Evolutionary conservation across 2,888 invertebrate species (phyloP).

Genomic region (Acrobasis repandana): DNA sequence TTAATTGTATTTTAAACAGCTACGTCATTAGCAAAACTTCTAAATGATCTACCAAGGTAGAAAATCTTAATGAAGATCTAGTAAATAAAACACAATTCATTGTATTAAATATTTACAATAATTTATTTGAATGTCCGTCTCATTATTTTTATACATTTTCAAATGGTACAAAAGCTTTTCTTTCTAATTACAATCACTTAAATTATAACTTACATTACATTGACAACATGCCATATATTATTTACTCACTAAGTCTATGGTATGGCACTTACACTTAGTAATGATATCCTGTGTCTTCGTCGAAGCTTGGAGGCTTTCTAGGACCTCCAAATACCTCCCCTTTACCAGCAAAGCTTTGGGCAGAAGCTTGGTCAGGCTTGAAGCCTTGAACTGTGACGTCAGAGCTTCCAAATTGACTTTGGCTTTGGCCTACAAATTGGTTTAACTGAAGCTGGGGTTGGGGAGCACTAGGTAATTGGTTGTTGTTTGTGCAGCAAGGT

Average conservation of each 20-base stretch:
- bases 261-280: constrained; percentile 54
- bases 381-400: constrained; percentile 30
- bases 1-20: no score
- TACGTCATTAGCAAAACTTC: no score
- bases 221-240: constrained; percentile 14
- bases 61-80: neutral
- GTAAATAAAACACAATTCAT: constrained; percentile 13
- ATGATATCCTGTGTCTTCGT: constrained; percentile 66
- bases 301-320: constrained; percentile 63
- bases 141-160: constrained; percentile 15
- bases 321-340: constrained; percentile 63
- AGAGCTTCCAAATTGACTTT: constrained; percentile 25
- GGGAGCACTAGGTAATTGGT: neutral
- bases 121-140: constrained; percentile 31
- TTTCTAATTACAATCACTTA: constrained; percentile 16
- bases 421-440: constrained; percentile 24
- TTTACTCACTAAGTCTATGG: constrained; percentile 16
- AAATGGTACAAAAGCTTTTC: constrained; percentile 21
- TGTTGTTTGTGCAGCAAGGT: constrained; percentile 4
- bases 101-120: constrained; percentile 32
- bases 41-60: no score
- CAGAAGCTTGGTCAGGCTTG: constrained; percentile 36
- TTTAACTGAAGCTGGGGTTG: neutral
- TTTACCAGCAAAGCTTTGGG: constrained; percentile 44
- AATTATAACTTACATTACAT: constrained; percentile 13